phyloP scores from a whole-genome alignment of 2,888 invertebrate genomes.

The Pristionchus mayeri region DNA sequence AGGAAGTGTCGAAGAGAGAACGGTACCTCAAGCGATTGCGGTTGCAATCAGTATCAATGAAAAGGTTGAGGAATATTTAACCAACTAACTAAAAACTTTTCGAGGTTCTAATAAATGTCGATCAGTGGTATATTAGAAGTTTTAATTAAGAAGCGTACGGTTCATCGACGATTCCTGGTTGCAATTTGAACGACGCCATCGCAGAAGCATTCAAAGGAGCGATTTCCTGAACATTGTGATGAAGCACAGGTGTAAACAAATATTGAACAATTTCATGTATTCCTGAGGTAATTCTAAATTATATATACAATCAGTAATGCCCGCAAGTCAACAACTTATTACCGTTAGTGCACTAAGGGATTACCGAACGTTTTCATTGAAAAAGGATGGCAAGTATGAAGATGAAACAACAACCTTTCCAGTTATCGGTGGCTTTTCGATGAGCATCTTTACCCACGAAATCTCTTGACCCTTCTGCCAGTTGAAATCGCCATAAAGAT shows the following conservation, averaged over 20 bases:
- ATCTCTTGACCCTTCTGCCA: constrained; percentile 58
- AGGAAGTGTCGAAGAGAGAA: constrained; percentile 38
- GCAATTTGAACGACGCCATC: constrained; percentile 63
- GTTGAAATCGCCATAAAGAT: constrained; percentile 65
- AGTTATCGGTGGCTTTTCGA: constrained; percentile 69
- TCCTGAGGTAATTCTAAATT: no score
- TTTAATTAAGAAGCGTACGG: constrained; percentile 52
- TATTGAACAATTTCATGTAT: no score
- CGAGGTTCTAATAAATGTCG: no score
- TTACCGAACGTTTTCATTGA: not conserved
- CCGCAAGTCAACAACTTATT: not conserved
- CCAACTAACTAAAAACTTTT: no score
- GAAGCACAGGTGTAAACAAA: no score
- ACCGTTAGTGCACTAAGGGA: not conserved
- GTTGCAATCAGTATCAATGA: not conserved
- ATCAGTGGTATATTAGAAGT: no score
- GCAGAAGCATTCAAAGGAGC: constrained; percentile 56
- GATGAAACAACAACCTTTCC: constrained; percentile 55
- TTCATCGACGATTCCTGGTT: constrained; percentile 65
- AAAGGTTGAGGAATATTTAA: not conserved
- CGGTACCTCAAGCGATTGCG: not conserved
- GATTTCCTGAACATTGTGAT: constrained; percentile 55
- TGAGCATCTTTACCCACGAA: constrained; percentile 61
- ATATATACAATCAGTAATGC: no score
- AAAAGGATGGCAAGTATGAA: not conserved